Base-by-base conservation (phyloP, 1,140 invertebrate genomes). In the Drosophila asahinai region DNA sequence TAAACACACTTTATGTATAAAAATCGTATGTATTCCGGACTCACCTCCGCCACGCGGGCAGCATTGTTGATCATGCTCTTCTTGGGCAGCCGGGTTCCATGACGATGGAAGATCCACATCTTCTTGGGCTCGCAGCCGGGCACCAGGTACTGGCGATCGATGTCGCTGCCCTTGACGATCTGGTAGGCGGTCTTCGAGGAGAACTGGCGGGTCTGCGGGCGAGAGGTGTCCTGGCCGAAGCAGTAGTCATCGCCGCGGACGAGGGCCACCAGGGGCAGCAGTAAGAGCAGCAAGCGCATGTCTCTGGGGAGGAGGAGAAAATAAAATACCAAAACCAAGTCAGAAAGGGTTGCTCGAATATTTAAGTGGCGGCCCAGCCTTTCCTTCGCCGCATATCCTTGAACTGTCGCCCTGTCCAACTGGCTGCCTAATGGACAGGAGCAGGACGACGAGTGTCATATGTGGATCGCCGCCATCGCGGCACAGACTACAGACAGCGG, bases 101-200 rank as follows among this genome's bases (percentile, higher is more conserved):
- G 95, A 7, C 95, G 93, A 63, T 94, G 94, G 49, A 95, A 87
- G 59, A 95, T 93, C 95, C 95, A 96, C 54, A 96, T 94, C 57
- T 95, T 95, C 7, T 94, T 91, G 5, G 95, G 94, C 77, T 93
- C 92, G 83, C 96, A 96, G 94, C 95, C 93, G 65, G 94, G 94
- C 57, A 95, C 93, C 59, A 93, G 93, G 70, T 95, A 94, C 54
- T 94, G 93, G 65, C 93, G 94, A 15, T 93, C 92, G 9, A 89
- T 78, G 40, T 93, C 92, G 64, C 91, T 93, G 57, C 94, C 93
- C 77, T 94, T 94, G 25, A 94, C 93, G 77, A 95, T 95, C 78
- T 95, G 94, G 84, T 96, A 96, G 5, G 95, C 94, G 1, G 95
- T 96, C 91, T 95, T 96, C 2, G 94, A 94, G 11, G 94, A 94